Evolutionary conservation across 2,888 invertebrate genomes (phyloP).

Genomic region (Himalopsyche japonica): DNA sequence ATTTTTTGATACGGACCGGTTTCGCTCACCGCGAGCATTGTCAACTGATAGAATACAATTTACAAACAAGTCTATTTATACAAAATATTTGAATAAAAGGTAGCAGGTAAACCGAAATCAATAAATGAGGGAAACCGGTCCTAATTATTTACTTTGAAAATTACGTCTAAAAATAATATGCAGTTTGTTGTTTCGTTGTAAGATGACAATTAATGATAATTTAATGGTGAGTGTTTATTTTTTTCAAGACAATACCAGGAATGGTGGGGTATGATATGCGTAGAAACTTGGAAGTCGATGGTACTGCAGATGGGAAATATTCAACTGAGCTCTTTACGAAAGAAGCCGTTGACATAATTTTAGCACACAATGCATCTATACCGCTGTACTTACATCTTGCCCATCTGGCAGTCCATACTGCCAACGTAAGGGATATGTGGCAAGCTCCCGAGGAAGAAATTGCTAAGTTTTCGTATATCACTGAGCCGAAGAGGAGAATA

Average conservation of each 20-base stretch:
- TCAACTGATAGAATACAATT: too few relatives aligned
- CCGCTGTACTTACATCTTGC: constrained; percentile 73
- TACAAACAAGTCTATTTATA: too few relatives aligned
- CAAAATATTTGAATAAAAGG: too few relatives aligned
- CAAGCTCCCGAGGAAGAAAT: constrained; percentile 76
- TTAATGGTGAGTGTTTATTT: too few relatives aligned
- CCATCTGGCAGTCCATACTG: constrained; percentile 72
- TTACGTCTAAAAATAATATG: too few relatives aligned
- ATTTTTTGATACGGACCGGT: too few relatives aligned
- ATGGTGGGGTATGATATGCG: constrained; percentile 65
- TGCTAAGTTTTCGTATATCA: constrained; percentile 68
- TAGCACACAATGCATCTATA: constrained; percentile 52
- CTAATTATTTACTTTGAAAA: too few relatives aligned
- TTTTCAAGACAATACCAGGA: constrained; percentile 47
- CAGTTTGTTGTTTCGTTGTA: too few relatives aligned
- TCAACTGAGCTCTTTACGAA: constrained; percentile 69
- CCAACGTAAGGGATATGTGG: constrained; percentile 63
- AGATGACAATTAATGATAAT: too few relatives aligned
- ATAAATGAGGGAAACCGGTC: too few relatives aligned
- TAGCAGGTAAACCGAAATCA: too few relatives aligned
- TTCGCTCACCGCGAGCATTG: too few relatives aligned
- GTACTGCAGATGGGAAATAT: constrained; percentile 62
- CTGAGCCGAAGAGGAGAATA: constrained; percentile 65
- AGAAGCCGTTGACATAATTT: constrained; percentile 66
- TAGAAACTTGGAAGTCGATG: constrained; percentile 60